Conservation (phyloP, 2,797 vertebrate genomes). For the Rhynchonycteris naso region DNA sequence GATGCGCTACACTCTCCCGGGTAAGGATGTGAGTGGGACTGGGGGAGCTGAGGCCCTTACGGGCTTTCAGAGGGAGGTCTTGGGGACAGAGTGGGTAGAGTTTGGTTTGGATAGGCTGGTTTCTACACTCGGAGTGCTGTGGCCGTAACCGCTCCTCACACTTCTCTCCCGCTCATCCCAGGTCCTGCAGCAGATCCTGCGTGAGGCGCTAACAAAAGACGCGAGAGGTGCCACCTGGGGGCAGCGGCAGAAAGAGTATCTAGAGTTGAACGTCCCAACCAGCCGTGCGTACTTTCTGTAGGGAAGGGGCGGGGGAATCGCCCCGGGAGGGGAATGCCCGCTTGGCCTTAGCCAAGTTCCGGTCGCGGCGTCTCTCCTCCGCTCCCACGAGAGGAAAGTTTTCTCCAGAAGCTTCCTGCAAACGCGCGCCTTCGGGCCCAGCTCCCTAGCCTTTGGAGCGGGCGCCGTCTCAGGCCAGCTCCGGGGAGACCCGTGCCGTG, state of each 20-base stretch:
- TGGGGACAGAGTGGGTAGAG: not conserved
- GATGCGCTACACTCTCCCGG: not conserved
- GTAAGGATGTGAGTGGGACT: not conserved
- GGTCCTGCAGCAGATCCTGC: conserved; percentile 69
- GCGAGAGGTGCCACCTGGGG: conserved; percentile 26
- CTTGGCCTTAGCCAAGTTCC: not conserved
- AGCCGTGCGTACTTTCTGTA: conserved; percentile 69
- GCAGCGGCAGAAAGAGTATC: conserved; percentile 39
- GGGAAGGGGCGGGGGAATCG: conserved; percentile 57
- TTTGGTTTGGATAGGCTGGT: not conserved
- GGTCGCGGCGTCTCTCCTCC: not conserved
- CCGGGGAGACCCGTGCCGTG: conserved; percentile 71
- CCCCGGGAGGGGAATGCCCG: conserved; percentile 46
- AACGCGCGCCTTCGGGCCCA: conserved; percentile 23
- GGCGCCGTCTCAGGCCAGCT: conserved; percentile 47
- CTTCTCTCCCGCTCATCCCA: conserved; percentile 66
- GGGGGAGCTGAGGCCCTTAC: not conserved
- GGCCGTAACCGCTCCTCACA: not conserved
- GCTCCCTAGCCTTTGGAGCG: conserved; percentile 41
- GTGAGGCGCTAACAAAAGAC: conserved; percentile 16
- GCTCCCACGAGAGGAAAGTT: conserved; percentile 64
- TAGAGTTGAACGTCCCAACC: not conserved
- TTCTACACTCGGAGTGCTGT: not conserved
- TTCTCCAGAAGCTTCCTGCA: conserved; percentile 37
- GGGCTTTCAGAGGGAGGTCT: not conserved